These are phyloP conservation scores for Megalops cyprinoides DNA, from an alignment of 2,797 vertebrate species.

Conservation along the genomic window DNA sequence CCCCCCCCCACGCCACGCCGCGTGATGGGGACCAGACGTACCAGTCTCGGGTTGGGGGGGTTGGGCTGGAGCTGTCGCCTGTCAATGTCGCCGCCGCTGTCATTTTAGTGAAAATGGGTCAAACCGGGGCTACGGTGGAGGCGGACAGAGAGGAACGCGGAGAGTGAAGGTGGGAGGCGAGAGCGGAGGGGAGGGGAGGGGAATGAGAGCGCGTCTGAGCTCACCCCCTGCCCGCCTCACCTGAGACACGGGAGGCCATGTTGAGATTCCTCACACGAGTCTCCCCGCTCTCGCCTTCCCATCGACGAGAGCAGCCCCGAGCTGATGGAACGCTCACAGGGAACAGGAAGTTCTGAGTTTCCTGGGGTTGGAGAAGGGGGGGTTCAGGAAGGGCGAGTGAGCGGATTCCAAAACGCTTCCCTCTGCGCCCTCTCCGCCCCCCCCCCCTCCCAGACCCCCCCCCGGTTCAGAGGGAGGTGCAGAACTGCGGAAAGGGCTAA, in stretches of 20 bases:
- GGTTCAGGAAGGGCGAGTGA: constrained; percentile 2
- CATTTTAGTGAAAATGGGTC: constrained; percentile 64
- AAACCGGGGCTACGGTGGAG: constrained; percentile 48
- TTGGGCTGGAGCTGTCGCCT: neutral
- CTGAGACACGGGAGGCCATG: constrained; percentile 29
- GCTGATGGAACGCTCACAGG: neutral
- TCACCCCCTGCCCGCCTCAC: neutral
- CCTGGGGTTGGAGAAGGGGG: neutral
- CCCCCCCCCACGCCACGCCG: constrained; percentile 13
- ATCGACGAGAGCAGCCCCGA: neutral
- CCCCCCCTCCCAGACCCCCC: neutral
- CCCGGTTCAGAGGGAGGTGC: neutral
- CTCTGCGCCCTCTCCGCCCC: neutral
- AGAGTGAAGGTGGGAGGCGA: constrained; percentile 51
- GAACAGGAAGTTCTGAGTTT: neutral
- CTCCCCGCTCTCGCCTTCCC: neutral
- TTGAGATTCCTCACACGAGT: neutral
- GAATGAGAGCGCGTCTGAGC: neutral
- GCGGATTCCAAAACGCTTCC: constrained; percentile 4
- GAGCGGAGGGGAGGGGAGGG: constrained; percentile 29
- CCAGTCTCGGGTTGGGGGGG: constrained; percentile 38
- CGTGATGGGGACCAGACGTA: constrained; percentile 43
- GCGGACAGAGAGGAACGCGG: neutral
- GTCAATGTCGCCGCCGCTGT: constrained; percentile 22
- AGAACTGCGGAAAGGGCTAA: constrained; percentile 47